A percentile compares a stretch with the other conserved stretches of the same genome.
Evolutionary conservation across 2,797 vertebrate species (phyloP).

Genomic region (Chelon auratus): DNA sequence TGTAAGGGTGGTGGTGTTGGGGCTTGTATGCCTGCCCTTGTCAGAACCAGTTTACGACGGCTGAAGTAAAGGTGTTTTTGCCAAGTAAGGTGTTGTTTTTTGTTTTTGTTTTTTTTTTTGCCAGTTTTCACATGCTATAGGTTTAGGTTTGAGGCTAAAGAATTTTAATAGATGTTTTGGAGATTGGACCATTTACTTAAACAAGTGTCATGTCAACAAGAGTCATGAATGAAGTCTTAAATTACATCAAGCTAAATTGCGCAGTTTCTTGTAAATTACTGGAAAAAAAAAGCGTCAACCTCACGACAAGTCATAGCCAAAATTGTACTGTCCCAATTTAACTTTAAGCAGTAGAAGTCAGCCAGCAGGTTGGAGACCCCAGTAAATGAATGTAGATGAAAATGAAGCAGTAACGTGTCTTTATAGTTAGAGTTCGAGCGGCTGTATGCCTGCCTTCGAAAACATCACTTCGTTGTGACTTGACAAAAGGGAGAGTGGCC

Average conservation of each 20-base stretch:
- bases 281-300: not conserved
- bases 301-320: not conserved
- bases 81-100: slow-evolving; percentile 12
- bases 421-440: too few relatives aligned
- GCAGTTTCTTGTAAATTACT: not conserved
- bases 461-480: too few relatives aligned
- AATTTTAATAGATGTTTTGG: not conserved
- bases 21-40: slow-evolving; percentile 24
- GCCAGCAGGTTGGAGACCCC: too few relatives aligned
- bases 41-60: slow-evolving; percentile 47
- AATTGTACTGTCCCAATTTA: too few relatives aligned
- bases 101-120: slow-evolving; percentile 1
- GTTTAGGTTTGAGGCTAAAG: slow-evolving; percentile 10
- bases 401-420: too few relatives aligned
- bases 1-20: not conserved
- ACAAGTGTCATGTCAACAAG: too few relatives aligned
- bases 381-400: too few relatives aligned
- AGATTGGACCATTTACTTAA: too few relatives aligned
- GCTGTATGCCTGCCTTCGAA: too few relatives aligned
- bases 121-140: slow-evolving; percentile 3
- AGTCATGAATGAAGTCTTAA: too few relatives aligned
- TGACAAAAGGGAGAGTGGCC: too few relatives aligned
- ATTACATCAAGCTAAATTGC: not conserved
- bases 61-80: slow-evolving; percentile 35
- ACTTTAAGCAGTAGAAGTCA: too few relatives aligned